A percentile compares a stretch with the other conserved stretches of the same genome.
Evolutionary conservation across 2,888 invertebrate genomes (phyloP).

Genomic region (Eupeodes luniger): DNA sequence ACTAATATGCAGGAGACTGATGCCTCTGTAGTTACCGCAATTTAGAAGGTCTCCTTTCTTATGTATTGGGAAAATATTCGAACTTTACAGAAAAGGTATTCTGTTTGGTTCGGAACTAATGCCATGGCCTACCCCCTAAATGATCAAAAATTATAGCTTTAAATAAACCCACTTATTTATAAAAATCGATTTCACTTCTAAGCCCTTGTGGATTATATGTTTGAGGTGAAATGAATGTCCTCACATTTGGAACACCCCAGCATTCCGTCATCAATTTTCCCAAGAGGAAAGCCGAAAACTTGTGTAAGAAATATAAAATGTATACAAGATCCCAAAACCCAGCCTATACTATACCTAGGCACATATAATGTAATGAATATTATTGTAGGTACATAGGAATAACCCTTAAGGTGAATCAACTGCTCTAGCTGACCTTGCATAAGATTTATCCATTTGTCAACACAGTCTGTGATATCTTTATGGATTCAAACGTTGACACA

Average conservation of each 20-base stretch:
- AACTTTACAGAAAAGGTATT: too few species aligned
- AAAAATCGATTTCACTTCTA: background rate
- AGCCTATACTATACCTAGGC: too few species aligned
- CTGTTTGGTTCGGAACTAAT: background rate
- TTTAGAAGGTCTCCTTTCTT: too few species aligned
- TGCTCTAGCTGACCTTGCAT: slow-evolving; percentile 67
- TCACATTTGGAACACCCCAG: background rate
- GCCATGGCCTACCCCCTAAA: background rate
- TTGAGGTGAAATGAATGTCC: background rate
- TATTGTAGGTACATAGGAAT: background rate
- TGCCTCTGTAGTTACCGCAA: too few species aligned
- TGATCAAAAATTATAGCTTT: background rate
- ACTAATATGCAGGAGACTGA: too few species aligned
- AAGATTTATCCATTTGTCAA: slow-evolving; percentile 72
- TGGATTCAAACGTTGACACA: slow-evolving; percentile 52
- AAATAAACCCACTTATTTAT: background rate
- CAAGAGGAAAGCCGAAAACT: background rate
- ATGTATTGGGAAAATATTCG: too few species aligned
- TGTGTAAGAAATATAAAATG: slow-evolving; percentile 1
- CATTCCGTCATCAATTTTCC: background rate
- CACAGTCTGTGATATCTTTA: slow-evolving; percentile 45
- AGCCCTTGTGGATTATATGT: background rate
- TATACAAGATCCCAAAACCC: background rate
- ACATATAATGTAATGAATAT: background rate
- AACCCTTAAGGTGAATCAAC: slow-evolving; percentile 67